A percentile compares a stretch with the other conserved stretches of the same genome.
Conservation (phyloP, 2,888 invertebrate species). For the Lumbricus terrestris region DNA sequence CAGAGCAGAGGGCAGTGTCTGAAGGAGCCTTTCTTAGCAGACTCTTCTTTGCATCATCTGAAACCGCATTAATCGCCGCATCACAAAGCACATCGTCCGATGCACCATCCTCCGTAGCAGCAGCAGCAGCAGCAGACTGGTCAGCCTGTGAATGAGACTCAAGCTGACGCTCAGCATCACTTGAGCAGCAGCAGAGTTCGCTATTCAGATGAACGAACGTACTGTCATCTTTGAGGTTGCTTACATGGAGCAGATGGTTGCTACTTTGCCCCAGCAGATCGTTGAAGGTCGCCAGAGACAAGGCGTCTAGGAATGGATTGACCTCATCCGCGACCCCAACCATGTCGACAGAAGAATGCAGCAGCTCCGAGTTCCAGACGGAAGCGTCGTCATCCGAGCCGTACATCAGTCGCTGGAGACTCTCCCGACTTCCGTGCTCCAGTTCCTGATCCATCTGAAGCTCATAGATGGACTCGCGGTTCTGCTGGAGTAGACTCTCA, state of each 20-base stretch:
- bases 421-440: constrained; percentile 38
- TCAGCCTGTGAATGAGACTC: neutral
- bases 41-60: neutral
- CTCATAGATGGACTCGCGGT: constrained; percentile 55
- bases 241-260: neutral
- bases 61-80: neutral
- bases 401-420: constrained; percentile 12
- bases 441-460: constrained; percentile 53
- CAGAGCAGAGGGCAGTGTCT: neutral
- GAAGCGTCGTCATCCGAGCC: constrained; percentile 25
- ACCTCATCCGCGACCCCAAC: neutral
- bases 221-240: neutral
- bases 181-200: neutral
- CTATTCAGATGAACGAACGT: neutral
- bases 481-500: constrained; percentile 24
- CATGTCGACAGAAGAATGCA: no score
- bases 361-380: constrained; percentile 28
- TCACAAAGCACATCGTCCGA: neutral
- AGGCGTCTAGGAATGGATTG: neutral
- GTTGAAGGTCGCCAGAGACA: neutral
- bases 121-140: neutral
- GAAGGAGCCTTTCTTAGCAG: neutral
- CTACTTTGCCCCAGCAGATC: neutral
- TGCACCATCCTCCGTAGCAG: neutral
- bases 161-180: neutral